Base-by-base conservation (phyloP, 2,888 invertebrate species). In the Erynnis tages region DNA sequence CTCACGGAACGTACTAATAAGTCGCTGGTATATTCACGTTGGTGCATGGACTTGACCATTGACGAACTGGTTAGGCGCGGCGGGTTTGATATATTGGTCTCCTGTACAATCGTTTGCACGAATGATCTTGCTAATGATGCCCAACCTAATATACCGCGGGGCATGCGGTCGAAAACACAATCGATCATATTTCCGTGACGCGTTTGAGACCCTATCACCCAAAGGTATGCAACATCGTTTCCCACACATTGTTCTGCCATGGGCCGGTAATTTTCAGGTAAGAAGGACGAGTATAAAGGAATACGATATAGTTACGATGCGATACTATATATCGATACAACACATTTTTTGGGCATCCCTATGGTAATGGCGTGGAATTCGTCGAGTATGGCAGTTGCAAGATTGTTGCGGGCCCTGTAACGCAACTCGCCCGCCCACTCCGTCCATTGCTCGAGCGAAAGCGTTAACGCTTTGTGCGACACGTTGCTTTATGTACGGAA, bases 361-460 rank as follows among this genome's bases (percentile, higher is more conserved):
- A n/a, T n/a, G 27, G 29, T 54, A 58, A 57, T 53, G 52, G 55
- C 49, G 16, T 41, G 23, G 29, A 29, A 35, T 43, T 50, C 19
- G 13, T 13, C 11, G 25, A 17, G 29, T 32, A 13, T 40, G 46
- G n/a, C n/a, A n/a, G 14, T 30, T 41, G 41, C 47, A 53, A 53
- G 32, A 35, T 40, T 47, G 47, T 41, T 59, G 56, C 60, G 57
- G 54, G 57, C 59, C 49, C 53, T 46, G 60, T 56, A 55, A 58
- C 41, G 44, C 44, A 44, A 52, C 35, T 52, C 44, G 60, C 61
- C 72, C 79, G 73, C 80, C 81, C 68, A 77, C 79, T 54, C 55
- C 61, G 79, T 72, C 62, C 75, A 59, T 78, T 76, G 73, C 69
- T 66, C 73, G 61, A 63, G 53, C 60, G 64, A 64, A 64, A 64